Base-by-base conservation (phyloP, 1,140 invertebrate species). In the Galendromus occidentalis region DNA sequence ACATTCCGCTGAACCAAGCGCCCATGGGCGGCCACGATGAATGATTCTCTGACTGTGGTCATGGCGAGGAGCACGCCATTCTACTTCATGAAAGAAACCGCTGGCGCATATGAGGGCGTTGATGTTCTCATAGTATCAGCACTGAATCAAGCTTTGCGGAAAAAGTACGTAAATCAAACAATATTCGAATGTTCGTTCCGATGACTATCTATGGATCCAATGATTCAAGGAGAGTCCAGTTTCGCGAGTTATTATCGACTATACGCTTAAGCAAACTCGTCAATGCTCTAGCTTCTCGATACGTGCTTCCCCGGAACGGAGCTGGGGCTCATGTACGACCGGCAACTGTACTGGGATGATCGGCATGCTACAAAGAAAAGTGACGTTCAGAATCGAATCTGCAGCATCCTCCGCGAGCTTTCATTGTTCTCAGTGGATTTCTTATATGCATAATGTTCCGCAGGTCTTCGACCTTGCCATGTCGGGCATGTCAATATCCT, bases 401-500 rank as follows among this genome's bases (percentile, higher is more conserved):
- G 42, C 14, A 44, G n/a, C 14, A 44, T n/a, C 42, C n/a, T 14
- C 42, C 14, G n/a, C 42, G n/a, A n/a, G n/a, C 42, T 14, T 12
- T 44, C n/a, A 14, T n/a, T n/a, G n/a, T n/a, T n/a, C n/a, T n/a
- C n/a, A n/a, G n/a, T n/a, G n/a, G n/a, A n/a, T n/a, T n/a, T n/a
- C n/a, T n/a, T n/a, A n/a, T n/a, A n/a, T n/a, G n/a, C n/a, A n/a
- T 9, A 9, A 39, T 9, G 9, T 39, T 39, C 33, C 5, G 25
- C 51, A 59, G 51, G 51, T 20, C 4, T 59, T 59, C 20, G 51
- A 59, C 22, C 2, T 59, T 4, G 51, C 51, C 33, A 29, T 59
- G 33, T 59, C 51, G 33, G 51, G 51, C 25, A 59, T 59, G 51
- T 59, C 51, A 1, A 29, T 59, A 59, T 59, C 51, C 6, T 59